phyloP scores from a whole-genome alignment of 2,797 vertebrate species.

The Psittacula echo region DNA sequence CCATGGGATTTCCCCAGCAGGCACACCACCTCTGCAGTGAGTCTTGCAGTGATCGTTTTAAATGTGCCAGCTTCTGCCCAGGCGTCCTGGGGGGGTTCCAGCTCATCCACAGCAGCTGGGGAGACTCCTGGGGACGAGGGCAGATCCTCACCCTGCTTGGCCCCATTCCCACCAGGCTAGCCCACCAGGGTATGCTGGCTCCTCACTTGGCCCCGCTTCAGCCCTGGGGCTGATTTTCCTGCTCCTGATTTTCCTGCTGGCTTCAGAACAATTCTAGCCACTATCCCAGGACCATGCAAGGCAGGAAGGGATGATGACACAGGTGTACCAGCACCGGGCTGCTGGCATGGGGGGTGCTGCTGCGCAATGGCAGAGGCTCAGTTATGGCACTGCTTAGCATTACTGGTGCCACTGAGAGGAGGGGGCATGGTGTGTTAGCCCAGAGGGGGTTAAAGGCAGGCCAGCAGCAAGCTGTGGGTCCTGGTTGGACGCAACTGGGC shows the following conservation, averaged over 20 bases:
- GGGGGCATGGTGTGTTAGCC: neutral
- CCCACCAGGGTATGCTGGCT: neutral
- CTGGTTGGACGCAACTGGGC: neutral
- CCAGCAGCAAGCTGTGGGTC: neutral
- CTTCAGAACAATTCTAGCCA: neutral
- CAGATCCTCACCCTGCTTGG: rapidly evolving
- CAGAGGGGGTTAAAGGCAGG: neutral
- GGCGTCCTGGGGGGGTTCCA: neutral
- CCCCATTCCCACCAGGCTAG: neutral
- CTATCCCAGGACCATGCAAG: rapidly evolving
- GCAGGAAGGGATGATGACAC: rapidly evolving
- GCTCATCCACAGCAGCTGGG: neutral
- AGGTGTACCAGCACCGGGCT: neutral
- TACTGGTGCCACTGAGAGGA: neutral
- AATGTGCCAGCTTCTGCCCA: rapidly evolving
- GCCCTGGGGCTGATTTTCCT: neutral
- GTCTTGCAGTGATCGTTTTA: neutral
- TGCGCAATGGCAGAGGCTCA: rapidly evolving
- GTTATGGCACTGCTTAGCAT: neutral
- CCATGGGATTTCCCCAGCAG: neutral
- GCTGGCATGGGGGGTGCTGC: neutral
- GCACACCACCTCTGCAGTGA: rapidly evolving
- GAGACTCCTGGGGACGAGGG: neutral
- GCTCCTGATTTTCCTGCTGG: neutral
- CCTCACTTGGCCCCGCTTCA: rapidly evolving